Evolutionary conservation across 2,113 vertebrate species (phyloP), one percentile per base, ranked within the genome.

Genomic region (Larimichthys polyactis): DNA sequence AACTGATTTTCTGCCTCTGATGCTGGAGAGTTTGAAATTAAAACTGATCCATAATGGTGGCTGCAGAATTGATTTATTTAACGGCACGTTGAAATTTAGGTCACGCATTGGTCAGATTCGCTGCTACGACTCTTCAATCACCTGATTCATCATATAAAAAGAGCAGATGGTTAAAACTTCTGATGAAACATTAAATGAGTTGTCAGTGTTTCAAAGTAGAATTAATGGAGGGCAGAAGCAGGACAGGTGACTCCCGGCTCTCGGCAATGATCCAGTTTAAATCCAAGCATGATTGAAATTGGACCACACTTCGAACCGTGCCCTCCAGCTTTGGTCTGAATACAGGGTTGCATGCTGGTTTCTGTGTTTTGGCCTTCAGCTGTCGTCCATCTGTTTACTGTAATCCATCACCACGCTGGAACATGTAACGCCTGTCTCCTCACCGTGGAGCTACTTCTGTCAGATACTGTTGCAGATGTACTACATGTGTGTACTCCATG

Each of bases 21-120:
- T 5, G 64, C 17, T 68, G 64, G 43, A 59, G 32, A 67, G 24
- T 48, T 15, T n/a, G 36, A 46, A 27, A 59, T 48, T 14, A 22
- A 72, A 72, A 20, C 43, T 12, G 57, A 54, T 63, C 32, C 16
- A 11, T n/a, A 7, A 54, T 0, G 20, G 19, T 5, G 5, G 22
- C 57, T 22, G 58, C 8, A 3, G n/a, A 17, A 79, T 70, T 2
- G 58, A 79, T 79, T 71, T 40, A 52, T 71, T 22, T 46, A 17
- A 79, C 48, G 19, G 17, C 5, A 32, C 15, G 0, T 12, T 44
- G 32, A 29, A 29, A 71, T 71, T 6, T 71, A 63, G 67, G 57
- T 79, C 76, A 70, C 46, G 15, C 51, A 4, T 7, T 19, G 22
- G 2, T 51, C 15, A 4, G n/a, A 1, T 19, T 27, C n/a, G 1